phyloP scores from a whole-genome alignment of 2,797 vertebrate genomes.

The Micromesistius poutassou region DNA sequence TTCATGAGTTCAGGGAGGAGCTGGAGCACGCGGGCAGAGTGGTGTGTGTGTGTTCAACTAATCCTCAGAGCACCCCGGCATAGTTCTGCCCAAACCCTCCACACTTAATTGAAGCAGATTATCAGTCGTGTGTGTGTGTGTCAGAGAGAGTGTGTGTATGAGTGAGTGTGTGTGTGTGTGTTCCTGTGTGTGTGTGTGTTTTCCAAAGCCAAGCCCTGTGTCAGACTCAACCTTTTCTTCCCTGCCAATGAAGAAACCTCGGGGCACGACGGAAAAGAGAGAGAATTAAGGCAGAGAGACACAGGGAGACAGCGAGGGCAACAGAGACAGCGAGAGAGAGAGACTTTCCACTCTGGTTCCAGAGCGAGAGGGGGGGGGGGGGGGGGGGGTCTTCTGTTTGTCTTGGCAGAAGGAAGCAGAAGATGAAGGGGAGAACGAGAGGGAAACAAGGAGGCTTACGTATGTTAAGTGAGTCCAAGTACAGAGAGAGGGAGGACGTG shows the following conservation, averaged over 20 bases:
- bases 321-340: constrained; percentile 5
- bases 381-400: background rate
- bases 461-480: background rate
- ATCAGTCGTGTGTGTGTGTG: constrained; percentile 1
- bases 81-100: background rate
- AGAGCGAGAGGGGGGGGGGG: background rate
- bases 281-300: background rate
- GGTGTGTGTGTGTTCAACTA: background rate
- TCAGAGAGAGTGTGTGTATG: background rate
- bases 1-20: background rate
- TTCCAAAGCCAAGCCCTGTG: background rate
- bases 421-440: background rate
- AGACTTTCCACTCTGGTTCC: background rate
- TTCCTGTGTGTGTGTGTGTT: constrained; percentile 30
- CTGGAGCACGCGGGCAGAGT: background rate
- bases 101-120: background rate
- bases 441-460: background rate
- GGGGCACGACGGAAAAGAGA: background rate
- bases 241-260: constrained; percentile 11
- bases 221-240: constrained; percentile 30
- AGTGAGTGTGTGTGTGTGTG: background rate
- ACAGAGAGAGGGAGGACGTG: background rate
- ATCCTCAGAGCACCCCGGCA: background rate
- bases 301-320: background rate
- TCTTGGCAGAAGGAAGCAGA: background rate